Evolutionary conservation across 1,140 invertebrate genomes (phyloP), one percentile per base, ranked within the genome.

Genomic region (Ostrea denselamellosa): DNA sequence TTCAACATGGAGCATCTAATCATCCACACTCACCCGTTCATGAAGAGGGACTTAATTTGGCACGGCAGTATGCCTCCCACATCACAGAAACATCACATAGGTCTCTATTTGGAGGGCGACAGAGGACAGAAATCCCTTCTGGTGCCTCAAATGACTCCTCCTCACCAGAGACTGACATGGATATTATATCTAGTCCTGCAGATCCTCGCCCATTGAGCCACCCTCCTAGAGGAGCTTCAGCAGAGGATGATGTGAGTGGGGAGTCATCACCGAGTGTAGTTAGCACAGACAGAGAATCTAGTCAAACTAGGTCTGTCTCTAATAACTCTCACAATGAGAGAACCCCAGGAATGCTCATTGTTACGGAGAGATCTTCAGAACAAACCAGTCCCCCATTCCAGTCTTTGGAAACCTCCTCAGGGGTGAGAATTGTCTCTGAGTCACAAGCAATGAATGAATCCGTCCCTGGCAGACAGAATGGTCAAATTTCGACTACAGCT

Each of bases 61-160:
- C 92, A 9, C 71, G 90, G 17, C 89, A 91, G 85, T 93, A 92
- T 89, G 92, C 92, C 53, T 68, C 89, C 44, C 88, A 91, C 65
- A 90, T 93, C 19, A 92, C 92, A 4, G 86, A 89, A 52, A 65
- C 89, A 88, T 34, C 90, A 82, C 44, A 54, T 0, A 54, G 82
- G 44, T 71, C 89, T 88, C 14, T 89, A 82, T n/a, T 22, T 51
- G 82, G 82, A 22, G 51, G n/a, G n/a, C 14, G 56, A 1, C 28
- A 77, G 34, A 28, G 44, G 62, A 44, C 68, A 19, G 62, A 71
- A 22, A 52, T 56, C 10, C 25, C 44, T 17, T 28, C 28, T n/a
- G 44, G 62, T 12, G 44, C 62, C 25, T 86, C 85, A 17, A 86
- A 86, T 52, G 19, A n/a, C 22, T 62, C 83, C 51, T 34, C 28